phyloP scores from a whole-genome alignment of 2,888 invertebrate genomes.

The Eupelmus urozonus region DNA sequence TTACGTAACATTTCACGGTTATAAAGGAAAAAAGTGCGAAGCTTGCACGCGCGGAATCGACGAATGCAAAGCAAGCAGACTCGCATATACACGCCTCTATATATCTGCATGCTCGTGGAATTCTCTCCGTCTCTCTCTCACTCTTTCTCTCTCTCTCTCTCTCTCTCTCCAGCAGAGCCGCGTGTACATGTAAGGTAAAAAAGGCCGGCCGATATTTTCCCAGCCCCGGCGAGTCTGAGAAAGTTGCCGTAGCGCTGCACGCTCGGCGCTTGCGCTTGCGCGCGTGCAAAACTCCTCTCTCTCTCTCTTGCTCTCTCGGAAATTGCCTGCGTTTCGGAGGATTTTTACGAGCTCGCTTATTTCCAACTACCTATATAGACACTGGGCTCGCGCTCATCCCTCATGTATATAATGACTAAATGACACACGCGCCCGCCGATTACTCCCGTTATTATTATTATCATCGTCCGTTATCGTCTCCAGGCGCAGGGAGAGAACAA shows the following conservation, averaged over 20 bases:
- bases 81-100: not conserved
- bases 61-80: slow-evolving; percentile 2
- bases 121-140: slow-evolving; percentile 21
- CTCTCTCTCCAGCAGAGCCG: too few species aligned
- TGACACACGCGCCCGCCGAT: slow-evolving; percentile 28
- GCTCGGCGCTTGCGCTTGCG: not conserved
- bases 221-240: slow-evolving; percentile 52
- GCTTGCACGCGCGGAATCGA: slow-evolving; percentile 1
- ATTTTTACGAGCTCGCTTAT: slow-evolving; percentile 59
- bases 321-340: slow-evolving; percentile 60
- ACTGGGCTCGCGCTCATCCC: slow-evolving; percentile 29
- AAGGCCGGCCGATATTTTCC: slow-evolving; percentile 50
- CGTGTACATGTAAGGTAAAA: slow-evolving; percentile 27
- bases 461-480: slow-evolving; percentile 8
- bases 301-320: slow-evolving; percentile 31
- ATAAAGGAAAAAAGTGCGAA: not conserved
- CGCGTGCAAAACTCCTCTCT: slow-evolving; percentile 31
- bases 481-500: not conserved
- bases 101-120: slow-evolving; percentile 20
- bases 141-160: slow-evolving; percentile 16
- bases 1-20: too few species aligned
- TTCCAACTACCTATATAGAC: slow-evolving; percentile 38
- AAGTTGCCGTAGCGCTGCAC: slow-evolving; percentile 27
- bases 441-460: slow-evolving; percentile 33
- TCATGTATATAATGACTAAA: slow-evolving; percentile 37